Percentiles rank a stretch among this genome's conserved stretches.
These are phyloP conservation scores for Caerostris extrusa DNA, from an alignment of 1,140 invertebrate species.

Conservation along the genomic window DNA sequence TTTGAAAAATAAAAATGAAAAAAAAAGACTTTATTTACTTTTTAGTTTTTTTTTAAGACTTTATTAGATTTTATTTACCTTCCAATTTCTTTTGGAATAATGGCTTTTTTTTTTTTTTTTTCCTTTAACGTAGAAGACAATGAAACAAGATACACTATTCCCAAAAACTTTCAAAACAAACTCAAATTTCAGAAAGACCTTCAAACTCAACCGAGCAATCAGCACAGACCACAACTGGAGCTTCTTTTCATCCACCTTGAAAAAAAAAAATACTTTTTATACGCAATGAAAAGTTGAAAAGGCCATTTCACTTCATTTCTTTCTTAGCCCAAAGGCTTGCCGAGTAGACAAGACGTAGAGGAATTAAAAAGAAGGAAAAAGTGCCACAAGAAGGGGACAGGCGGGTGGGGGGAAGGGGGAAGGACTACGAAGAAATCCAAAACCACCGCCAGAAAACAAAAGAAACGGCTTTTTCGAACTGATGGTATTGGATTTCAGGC, in stretches of 20 bases:
- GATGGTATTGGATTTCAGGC: conserved; percentile 38
- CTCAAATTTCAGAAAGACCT: background rate
- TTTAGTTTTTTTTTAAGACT: too few species aligned
- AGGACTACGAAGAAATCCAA: conserved; percentile 9
- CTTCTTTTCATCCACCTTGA: background rate
- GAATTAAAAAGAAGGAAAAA: background rate
- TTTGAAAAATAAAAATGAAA: too few species aligned
- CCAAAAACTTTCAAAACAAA: background rate
- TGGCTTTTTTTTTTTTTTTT: background rate
- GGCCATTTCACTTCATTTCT: conserved; percentile 41
- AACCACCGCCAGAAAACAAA: conserved; percentile 53
- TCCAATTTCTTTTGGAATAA: background rate
- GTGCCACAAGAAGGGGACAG: background rate
- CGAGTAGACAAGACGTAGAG: background rate
- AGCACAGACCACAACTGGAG: background rate
- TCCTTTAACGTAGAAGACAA: background rate
- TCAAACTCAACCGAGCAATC: conserved; percentile 4
- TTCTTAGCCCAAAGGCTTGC: background rate
- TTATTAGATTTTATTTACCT: background rate
- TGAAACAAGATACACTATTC: background rate
- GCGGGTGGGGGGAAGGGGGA: background rate
- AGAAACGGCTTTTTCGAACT: conserved; percentile 2
- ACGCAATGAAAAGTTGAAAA: background rate
- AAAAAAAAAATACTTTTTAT: background rate
- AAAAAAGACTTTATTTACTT: too few species aligned